A percentile compares a stretch with the other conserved stretches of the same genome.
These are phyloP conservation scores for Zophobas morio DNA, from an alignment of 1,140 invertebrate genomes.

Conservation along the genomic window DNA sequence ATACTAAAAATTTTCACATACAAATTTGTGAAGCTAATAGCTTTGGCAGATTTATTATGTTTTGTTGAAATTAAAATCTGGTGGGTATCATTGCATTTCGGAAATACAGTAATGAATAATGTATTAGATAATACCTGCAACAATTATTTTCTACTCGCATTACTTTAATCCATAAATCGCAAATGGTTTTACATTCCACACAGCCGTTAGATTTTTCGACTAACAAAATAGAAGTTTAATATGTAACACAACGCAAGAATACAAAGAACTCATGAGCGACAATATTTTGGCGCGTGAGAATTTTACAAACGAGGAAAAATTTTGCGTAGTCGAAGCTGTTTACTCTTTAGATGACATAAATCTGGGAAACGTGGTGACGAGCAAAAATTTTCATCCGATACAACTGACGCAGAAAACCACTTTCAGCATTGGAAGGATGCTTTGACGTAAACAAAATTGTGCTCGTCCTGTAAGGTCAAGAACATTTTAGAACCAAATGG, in stretches of 20 bases:
- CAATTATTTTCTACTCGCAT: too few species aligned
- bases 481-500: background rate
- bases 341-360: constrained; percentile 27
- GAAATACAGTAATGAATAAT: too few species aligned
- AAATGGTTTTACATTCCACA: too few species aligned
- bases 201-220: background rate
- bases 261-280: background rate
- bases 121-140: too few species aligned
- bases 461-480: background rate
- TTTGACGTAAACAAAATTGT: background rate
- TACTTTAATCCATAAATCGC: too few species aligned
- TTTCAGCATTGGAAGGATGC: background rate
- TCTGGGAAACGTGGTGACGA: constrained; percentile 15
- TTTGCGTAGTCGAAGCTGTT: constrained; percentile 23
- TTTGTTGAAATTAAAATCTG: too few species aligned
- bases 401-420: constrained; percentile 12
- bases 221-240: constrained; percentile 10
- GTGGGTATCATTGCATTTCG: too few species aligned
- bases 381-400: constrained; percentile 12
- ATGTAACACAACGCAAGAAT: background rate
- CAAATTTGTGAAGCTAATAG: too few species aligned
- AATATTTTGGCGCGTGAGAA: constrained; percentile 20
- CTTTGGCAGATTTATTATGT: too few species aligned
- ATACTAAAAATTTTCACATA: too few species aligned
- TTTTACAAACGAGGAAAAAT: constrained; percentile 17